These are phyloP conservation scores for Parasteatoda tepidariorum DNA, from an alignment of 1,140 invertebrate species.

Conservation along the genomic window DNA sequence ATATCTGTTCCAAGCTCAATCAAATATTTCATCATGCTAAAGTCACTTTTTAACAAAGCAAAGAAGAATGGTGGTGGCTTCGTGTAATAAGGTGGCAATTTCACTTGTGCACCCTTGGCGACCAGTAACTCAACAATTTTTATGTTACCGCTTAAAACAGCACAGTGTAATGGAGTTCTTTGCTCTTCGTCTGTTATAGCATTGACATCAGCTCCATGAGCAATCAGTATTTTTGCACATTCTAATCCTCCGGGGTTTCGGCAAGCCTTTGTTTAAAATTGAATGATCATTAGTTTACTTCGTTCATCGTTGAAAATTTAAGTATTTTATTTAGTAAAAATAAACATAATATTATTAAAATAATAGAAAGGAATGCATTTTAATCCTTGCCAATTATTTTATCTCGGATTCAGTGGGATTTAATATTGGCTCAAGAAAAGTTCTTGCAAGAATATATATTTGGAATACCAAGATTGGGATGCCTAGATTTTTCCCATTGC, in stretches of 20 bases:
- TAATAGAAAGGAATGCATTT: not conserved
- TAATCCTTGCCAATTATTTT: too few relatives aligned
- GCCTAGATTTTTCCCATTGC: too few relatives aligned
- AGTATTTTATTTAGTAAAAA: not conserved
- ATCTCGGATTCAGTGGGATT: too few relatives aligned
- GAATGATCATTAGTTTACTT: too few relatives aligned
- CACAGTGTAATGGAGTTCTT: slow-evolving; percentile 86
- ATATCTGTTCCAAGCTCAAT: slow-evolving; percentile 78
- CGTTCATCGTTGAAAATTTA: not conserved
- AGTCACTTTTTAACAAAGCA: slow-evolving; percentile 82
- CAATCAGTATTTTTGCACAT: slow-evolving; percentile 79
- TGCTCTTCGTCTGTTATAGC: slow-evolving; percentile 84
- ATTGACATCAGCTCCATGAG: slow-evolving; percentile 83
- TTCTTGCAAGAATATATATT: too few relatives aligned
- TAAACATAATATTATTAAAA: not conserved
- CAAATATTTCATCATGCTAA: slow-evolving; percentile 74
- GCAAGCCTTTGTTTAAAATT: slow-evolving; percentile 73
- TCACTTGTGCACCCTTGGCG: slow-evolving; percentile 82
- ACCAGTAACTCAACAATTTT: slow-evolving; percentile 82
- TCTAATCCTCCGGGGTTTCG: slow-evolving; percentile 82
- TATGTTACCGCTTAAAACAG: slow-evolving; percentile 83
- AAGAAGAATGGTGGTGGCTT: slow-evolving; percentile 87
- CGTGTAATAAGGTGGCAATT: slow-evolving; percentile 75
- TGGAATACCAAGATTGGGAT: too few relatives aligned
- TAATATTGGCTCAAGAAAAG: too few relatives aligned